Evolutionary conservation across 1,140 invertebrate species (phyloP).

Genomic region (Danaus plexippus): DNA sequence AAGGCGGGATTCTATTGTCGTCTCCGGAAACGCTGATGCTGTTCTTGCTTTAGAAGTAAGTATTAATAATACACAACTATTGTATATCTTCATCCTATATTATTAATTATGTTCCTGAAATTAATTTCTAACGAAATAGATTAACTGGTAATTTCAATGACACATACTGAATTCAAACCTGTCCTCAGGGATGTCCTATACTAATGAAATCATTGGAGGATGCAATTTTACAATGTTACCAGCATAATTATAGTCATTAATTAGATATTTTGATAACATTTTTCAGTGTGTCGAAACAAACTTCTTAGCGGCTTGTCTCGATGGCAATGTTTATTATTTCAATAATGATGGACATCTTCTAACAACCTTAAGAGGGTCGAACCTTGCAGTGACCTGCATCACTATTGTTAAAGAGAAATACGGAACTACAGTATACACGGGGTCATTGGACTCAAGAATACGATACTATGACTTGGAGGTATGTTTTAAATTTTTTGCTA

Average conservation of each 20-base stretch:
- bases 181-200: no score
- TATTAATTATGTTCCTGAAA: no score
- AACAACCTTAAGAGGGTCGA: conserved; percentile 61
- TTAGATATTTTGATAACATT: background rate
- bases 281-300: conserved; percentile 64
- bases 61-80: conserved; percentile 6
- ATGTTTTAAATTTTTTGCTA: conserved; percentile 17
- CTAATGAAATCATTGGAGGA: no score
- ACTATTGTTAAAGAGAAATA: conserved; percentile 63
- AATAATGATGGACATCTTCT: conserved; percentile 62
- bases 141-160: no score
- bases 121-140: no score
- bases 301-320: conserved; percentile 70
- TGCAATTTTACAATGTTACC: no score
- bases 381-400: conserved; percentile 74
- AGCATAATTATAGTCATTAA: conserved; percentile 1
- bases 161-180: no score
- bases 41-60: conserved; percentile 60
- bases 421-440: conserved; percentile 72
- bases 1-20: conserved; percentile 39
- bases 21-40: conserved; percentile 55
- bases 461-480: conserved; percentile 75
- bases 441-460: conserved; percentile 74
- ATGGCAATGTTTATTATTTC: conserved; percentile 73
- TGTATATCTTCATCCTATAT: conserved; percentile 5